Base-by-base conservation (phyloP, 1,140 invertebrate genomes). In the Odontomachus brunneus region DNA sequence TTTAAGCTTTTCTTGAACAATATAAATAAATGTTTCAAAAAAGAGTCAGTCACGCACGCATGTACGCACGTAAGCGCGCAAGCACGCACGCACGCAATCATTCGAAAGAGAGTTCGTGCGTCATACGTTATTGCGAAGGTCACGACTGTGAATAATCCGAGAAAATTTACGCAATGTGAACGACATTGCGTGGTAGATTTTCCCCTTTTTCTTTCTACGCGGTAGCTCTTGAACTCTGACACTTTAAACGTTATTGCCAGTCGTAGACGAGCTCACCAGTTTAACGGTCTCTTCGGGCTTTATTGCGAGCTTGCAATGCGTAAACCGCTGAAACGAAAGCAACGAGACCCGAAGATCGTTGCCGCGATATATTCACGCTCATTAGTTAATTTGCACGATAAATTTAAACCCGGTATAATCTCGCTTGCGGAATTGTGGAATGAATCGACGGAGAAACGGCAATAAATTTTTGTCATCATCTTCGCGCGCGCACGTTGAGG, bases 341-440 rank as follows among this genome's bases (percentile, higher is more conserved):
- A 74, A 48, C 72, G 57, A 49, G 26, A 44, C 38, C 5, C 38
- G 38, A 11, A 63, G 44, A 33, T 65, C n/a, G 59, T 75, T 75
- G 22, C 24, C 44, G 26, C 57, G n/a, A 17, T 29, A 63, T 14
- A 17, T 12, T 49, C 17, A n/a, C n/a, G 26, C 62, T 75, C 38
- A 63, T 75, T 65, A 17, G n/a, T 75, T 75, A 75, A 75, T 65
- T 75, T 44, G 12, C 44, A 24, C n/a, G n/a, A 51, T 75, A 63
- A 75, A 51, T 75, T 51, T 62, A 14, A 75, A 63, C 19, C n/a
- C 7, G 38, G n/a, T 71, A 57, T 57, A 19, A 57, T 72, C 7
- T 29, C 15, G 14, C 9, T 11, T 51, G 12, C 24, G 5, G 29
- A 59, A 19, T 15, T 22, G 11, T 2, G 26, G 59, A 65, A 59